These are phyloP conservation scores for Barypeithes pellucidus DNA, from an alignment of 2,888 invertebrate species.

Conservation along the genomic window DNA sequence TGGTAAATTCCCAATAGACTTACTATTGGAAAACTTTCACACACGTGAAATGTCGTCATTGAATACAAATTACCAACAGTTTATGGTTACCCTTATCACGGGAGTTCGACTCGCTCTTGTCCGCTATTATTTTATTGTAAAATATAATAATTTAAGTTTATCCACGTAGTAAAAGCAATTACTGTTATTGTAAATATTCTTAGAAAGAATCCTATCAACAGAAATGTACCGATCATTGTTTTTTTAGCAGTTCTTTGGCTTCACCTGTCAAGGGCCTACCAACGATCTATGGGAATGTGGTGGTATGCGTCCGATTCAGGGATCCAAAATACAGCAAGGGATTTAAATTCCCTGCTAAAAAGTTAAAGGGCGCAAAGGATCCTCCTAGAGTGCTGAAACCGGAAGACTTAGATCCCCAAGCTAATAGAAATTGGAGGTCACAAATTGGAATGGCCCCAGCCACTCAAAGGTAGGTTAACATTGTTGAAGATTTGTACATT, in stretches of 20 bases:
- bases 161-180: background rate
- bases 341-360: conserved; percentile 85
- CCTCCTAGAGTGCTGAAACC: conserved; percentile 87
- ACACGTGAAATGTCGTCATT: too few species aligned
- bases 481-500: too few species aligned
- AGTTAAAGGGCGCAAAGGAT: conserved; percentile 79
- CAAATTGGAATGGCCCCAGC: conserved; percentile 77
- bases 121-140: too few species aligned
- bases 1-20: too few species aligned
- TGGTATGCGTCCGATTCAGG: conserved; percentile 80
- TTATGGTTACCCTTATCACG: too few species aligned
- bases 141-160: too few species aligned
- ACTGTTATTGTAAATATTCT: background rate
- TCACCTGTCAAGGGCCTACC: conserved; percentile 82
- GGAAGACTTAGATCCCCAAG: conserved; percentile 78
- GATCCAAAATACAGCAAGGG: conserved; percentile 86
- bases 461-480: conserved; percentile 63
- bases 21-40: too few species aligned
- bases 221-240: background rate
- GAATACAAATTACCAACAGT: too few species aligned
- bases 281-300: conserved; percentile 76
- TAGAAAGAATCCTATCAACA: background rate
- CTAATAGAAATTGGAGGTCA: conserved; percentile 83
- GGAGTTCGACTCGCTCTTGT: too few species aligned
- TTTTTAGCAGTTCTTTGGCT: conserved; percentile 73